A percentile compares a stretch with the other conserved stretches of the same genome.
Evolutionary conservation across 2,888 invertebrate species (phyloP).

Genomic region (Acrobasis repandana): DNA sequence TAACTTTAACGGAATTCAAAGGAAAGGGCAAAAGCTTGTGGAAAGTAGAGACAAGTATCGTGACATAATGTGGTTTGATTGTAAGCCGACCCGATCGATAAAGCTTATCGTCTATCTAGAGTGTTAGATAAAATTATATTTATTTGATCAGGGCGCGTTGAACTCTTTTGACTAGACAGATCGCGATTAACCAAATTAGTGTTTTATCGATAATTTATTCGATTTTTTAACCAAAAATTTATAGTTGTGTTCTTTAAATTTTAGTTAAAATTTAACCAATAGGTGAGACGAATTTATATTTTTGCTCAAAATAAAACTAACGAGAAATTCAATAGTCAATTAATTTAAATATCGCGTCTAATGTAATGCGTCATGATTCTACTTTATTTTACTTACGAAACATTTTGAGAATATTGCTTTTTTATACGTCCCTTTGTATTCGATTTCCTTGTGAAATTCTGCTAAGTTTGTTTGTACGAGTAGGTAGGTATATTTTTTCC

Average conservation of each 20-base stretch:
- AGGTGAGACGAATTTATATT: neutral
- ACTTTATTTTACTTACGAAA: too few species aligned
- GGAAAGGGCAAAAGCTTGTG: slow-evolving; percentile 38
- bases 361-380: neutral
- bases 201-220: neutral
- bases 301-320: slow-evolving; percentile 1
- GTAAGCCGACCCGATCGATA: slow-evolving; percentile 64
- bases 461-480: too few species aligned
- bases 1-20: neutral
- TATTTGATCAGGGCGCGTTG: slow-evolving; percentile 66
- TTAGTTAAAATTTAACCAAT: neutral
- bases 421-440: too few species aligned
- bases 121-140: slow-evolving; percentile 54
- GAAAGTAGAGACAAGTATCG: slow-evolving; percentile 45
- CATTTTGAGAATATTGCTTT: too few species aligned
- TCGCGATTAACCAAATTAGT: slow-evolving; percentile 13
- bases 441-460: too few species aligned
- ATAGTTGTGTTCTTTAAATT: neutral
- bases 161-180: slow-evolving; percentile 66
- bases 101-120: slow-evolving; percentile 53
- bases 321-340: neutral
- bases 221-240: neutral
- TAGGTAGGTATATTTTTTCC: too few species aligned
- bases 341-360: neutral
- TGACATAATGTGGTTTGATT: slow-evolving; percentile 53